phyloP scores from a whole-genome alignment of 2,888 invertebrate genomes.

The Lymantria monacha region DNA sequence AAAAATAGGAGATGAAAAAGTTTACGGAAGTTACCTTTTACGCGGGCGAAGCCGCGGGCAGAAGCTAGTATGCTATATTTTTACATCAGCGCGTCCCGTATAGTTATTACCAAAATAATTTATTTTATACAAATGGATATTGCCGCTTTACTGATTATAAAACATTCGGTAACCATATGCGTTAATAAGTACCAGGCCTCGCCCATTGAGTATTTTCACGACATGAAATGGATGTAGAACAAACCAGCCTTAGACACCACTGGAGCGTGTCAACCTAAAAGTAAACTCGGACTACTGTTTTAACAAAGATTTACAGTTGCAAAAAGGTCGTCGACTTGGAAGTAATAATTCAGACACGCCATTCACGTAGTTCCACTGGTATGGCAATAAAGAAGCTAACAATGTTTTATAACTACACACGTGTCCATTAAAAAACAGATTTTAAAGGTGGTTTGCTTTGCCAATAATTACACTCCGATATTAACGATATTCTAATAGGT shows the following conservation, averaged over 20 bases:
- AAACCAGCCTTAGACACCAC: slow-evolving; percentile 9
- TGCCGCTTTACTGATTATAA: too few relatives aligned
- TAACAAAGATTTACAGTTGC: slow-evolving; percentile 11
- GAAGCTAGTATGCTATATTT: too few relatives aligned
- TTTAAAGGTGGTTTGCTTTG: neutral
- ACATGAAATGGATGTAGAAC: slow-evolving; percentile 6
- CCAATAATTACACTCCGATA: too few relatives aligned
- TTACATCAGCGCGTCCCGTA: too few relatives aligned
- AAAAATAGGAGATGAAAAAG: too few relatives aligned
- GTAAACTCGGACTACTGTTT: slow-evolving; percentile 12
- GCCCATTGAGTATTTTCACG: neutral
- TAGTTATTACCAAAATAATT: too few relatives aligned
- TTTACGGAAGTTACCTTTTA: too few relatives aligned
- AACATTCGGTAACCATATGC: neutral
- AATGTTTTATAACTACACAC: neutral
- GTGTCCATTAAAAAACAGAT: neutral
- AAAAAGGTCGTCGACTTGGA: slow-evolving; percentile 12
- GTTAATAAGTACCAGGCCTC: neutral
- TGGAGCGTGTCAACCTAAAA: slow-evolving; percentile 16
- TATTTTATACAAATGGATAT: too few relatives aligned
- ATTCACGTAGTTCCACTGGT: neutral
- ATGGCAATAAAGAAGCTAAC: neutral
- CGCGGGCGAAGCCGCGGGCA: too few relatives aligned
- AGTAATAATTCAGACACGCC: neutral
- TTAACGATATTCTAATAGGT: too few relatives aligned